Evolutionary conservation across 2,797 vertebrate species (phyloP), one percentile per base, ranked within the genome.

Genomic region (Danio jaintianensis): DNA sequence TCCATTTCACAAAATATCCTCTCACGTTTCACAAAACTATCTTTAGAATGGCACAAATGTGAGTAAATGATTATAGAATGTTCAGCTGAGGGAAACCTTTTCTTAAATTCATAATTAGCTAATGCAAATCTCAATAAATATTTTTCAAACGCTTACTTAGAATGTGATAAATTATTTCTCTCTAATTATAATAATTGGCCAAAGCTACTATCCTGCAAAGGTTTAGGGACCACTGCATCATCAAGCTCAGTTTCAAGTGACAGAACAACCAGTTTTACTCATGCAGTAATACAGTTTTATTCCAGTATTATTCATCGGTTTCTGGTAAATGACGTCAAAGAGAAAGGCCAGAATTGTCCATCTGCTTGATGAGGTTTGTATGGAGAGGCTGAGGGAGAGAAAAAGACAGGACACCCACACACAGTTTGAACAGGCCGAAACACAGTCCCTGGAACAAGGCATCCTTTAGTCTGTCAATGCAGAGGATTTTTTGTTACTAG

Each of bases 331-430:
- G 29, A 68, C 62, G 74, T 50, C 40, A 42, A 11, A 69, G 47
- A 50, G 45, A 82, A 79, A 22, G 74, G 11, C 56, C 6, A 64
- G 6, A 63, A 43, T 47, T 45, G 36, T 73, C 69, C 71, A 29
- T 82, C 74, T 62, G 45, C 58, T 42, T 62, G 70, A 76, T 72
- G 59, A 59, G 69, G 58, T 53, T 63, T 64, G 70, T 89, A 68
- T 88, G 84, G 86, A 79, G 88, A 87, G 90, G 85, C 84, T 87
- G 76, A 66, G 78, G 75, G 90, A 92, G 88, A 80, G 90, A 87
- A 88, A 91, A 85, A 52, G 71, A 88, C 70, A 75, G 86, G 86
- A 89, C 88, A 93, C 88, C 89, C 80, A 84, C 82, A 59, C 63
- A 87, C 88, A 89, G 80, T 74, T 88, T 78, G 88, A 81, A 84